Evolutionary conservation across 2,888 invertebrate genomes (phyloP).

Genomic region (Andrena bicolor): DNA sequence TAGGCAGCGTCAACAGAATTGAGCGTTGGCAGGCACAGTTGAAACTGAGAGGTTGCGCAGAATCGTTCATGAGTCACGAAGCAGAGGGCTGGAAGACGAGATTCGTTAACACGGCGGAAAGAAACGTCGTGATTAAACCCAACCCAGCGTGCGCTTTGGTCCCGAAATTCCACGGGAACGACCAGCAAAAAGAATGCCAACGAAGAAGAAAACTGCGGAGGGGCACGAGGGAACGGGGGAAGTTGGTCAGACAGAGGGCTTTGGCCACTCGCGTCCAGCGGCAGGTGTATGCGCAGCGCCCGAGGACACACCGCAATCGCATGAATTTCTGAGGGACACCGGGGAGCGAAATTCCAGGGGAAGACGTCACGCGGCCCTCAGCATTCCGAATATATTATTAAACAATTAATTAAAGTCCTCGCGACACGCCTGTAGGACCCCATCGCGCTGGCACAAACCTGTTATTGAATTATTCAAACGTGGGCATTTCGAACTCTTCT

Average conservation of each 20-base stretch:
- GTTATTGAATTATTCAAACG: constrained; percentile 47
- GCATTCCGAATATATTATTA: constrained; percentile 71
- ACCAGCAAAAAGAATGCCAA: constrained; percentile 17
- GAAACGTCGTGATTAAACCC: not conserved
- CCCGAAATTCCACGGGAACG: constrained; percentile 18
- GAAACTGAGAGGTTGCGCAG: not conserved
- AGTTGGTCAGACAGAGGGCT: constrained; percentile 2
- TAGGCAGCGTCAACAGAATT: too few species aligned
- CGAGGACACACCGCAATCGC: constrained; percentile 63
- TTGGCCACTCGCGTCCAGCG: constrained; percentile 2
- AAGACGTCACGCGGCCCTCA: constrained; percentile 19
- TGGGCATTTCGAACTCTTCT: constrained; percentile 1
- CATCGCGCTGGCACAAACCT: not conserved
- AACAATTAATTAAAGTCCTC: constrained; percentile 75
- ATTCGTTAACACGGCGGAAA: not conserved
- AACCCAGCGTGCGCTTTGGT: not conserved
- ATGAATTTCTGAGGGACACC: constrained; percentile 75
- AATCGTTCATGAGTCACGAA: not conserved
- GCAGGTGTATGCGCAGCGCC: constrained; percentile 16
- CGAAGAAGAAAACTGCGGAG: not conserved
- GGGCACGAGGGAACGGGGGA: constrained; percentile 26
- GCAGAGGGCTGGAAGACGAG: not conserved
- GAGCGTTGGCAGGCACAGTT: too few species aligned
- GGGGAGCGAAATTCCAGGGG: constrained; percentile 58
- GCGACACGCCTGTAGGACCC: constrained; percentile 1